Evolutionary conservation across 2,113 vertebrate genomes (phyloP).

Genomic region (Bucco capensis): DNA sequence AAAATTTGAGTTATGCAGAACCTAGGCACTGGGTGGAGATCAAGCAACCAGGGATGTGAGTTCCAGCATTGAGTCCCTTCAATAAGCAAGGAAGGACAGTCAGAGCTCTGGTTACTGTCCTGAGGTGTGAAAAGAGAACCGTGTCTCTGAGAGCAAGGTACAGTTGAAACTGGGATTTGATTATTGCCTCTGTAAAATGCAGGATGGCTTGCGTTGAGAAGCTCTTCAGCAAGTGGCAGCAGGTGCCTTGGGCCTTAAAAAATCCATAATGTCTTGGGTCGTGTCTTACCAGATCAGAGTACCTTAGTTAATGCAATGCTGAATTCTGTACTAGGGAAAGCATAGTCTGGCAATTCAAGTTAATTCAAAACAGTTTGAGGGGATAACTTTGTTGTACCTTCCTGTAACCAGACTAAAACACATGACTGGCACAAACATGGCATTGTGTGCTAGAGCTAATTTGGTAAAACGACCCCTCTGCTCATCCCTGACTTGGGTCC

Average conservation of each 20-base stretch:
- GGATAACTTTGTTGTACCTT: neutral
- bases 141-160: neutral
- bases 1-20: neutral
- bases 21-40: neutral
- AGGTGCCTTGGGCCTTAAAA: neutral
- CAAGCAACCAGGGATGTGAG: neutral
- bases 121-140: neutral
- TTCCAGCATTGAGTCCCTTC: neutral
- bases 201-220: neutral
- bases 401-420: neutral
- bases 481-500: neutral
- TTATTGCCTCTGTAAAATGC: neutral
- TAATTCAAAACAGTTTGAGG: neutral
- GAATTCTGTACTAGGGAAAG: neutral
- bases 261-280: neutral
- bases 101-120: neutral
- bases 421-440: neutral
- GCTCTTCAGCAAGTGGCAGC: neutral
- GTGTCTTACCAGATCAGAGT: neutral
- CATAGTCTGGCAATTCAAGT: fast-evolving
- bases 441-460: neutral
- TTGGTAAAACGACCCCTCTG: neutral
- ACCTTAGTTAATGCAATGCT: neutral
- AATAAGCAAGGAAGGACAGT: neutral
- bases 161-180: neutral